Conservation (phyloP, 2,113 vertebrate species). For the Pungitius pungitius region DNA sequence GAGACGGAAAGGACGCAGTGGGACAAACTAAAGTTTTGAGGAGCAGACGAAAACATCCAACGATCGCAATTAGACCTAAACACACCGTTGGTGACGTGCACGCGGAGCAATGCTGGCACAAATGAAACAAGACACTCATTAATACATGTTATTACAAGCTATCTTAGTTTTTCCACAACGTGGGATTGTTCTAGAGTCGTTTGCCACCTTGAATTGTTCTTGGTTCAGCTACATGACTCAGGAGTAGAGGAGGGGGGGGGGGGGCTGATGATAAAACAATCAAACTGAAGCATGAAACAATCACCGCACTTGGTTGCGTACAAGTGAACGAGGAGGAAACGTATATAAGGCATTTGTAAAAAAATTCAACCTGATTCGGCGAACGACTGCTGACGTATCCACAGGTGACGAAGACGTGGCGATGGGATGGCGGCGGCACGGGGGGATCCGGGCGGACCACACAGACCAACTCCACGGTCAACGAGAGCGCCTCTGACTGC, state of each 20-base stretch:
- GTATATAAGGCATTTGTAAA: slow-evolving; percentile 11
- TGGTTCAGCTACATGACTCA: slow-evolving; percentile 4
- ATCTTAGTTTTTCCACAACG: background rate
- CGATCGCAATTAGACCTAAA: background rate
- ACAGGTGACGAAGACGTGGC: slow-evolving; percentile 71
- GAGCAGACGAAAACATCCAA: background rate
- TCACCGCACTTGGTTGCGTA: slow-evolving; percentile 6
- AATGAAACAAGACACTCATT: background rate
- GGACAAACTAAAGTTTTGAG: background rate
- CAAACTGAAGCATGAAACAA: slow-evolving; percentile 51
- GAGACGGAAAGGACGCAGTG: too few species aligned
- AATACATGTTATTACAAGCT: too few species aligned
- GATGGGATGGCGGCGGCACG: slow-evolving; percentile 56
- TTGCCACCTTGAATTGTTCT: slow-evolving; percentile 74
- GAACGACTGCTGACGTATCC: slow-evolving; percentile 67
- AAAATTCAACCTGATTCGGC: slow-evolving; percentile 52
- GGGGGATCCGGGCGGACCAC: slow-evolving; percentile 44
- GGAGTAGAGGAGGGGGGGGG: slow-evolving; percentile 1
- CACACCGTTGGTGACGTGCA: background rate
- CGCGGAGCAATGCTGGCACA: background rate
- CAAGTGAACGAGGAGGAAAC: slow-evolving; percentile 19
- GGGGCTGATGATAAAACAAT: slow-evolving; percentile 61
- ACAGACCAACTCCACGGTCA: slow-evolving; percentile 78
- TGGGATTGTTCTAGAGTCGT: background rate
- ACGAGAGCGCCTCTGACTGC: slow-evolving; percentile 53